phyloP scores from a whole-genome alignment of 1,140 invertebrate species.

The Idris sp. region DNA sequence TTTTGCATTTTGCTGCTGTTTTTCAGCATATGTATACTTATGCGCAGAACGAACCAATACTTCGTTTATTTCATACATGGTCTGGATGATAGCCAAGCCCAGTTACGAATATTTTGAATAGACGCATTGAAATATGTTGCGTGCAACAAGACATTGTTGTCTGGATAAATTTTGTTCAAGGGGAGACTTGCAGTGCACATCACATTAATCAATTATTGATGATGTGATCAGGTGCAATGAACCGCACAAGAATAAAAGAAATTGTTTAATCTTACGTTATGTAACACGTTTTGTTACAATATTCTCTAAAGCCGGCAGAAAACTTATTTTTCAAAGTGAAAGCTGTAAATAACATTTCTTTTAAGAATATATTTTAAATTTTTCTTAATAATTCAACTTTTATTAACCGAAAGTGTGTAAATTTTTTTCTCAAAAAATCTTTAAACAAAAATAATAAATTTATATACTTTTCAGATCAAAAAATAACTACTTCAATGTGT shows the following conservation, averaged over 20 bases:
- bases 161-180: constrained; percentile 15
- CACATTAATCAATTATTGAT: constrained; percentile 24
- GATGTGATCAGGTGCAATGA: constrained; percentile 19
- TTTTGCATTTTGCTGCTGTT: constrained; percentile 50
- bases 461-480: too few species aligned
- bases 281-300: too few species aligned
- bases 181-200: constrained; percentile 20
- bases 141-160: constrained; percentile 49
- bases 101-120: constrained; percentile 38
- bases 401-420: too few species aligned
- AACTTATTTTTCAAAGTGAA: too few species aligned
- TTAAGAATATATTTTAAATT: too few species aligned
- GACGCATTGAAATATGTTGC: constrained; percentile 44
- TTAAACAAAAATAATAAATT: too few species aligned
- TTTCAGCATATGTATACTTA: constrained; percentile 52
- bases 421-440: too few species aligned
- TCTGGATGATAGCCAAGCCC: constrained; percentile 48
- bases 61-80: constrained; percentile 55
- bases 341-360: too few species aligned
- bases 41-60: constrained; percentile 48
- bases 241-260: not conserved
- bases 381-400: too few species aligned
- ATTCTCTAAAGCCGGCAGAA: too few species aligned
- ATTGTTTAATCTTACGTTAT: too few species aligned
- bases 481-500: too few species aligned